phyloP scores from a whole-genome alignment of 2,888 invertebrate species.

The Argyresthia goedartella region DNA sequence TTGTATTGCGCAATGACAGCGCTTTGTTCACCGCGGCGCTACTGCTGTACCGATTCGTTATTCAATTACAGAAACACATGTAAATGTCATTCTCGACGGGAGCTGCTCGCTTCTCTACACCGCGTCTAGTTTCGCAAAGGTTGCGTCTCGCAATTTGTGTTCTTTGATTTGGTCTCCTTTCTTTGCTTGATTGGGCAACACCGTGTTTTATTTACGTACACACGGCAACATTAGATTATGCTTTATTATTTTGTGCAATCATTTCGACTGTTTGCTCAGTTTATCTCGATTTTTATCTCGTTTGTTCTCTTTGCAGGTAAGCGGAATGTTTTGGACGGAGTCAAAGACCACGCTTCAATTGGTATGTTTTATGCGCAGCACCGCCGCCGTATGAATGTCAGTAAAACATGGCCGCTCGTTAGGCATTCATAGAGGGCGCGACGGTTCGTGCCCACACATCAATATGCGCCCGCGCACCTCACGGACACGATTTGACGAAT shows the following conservation, averaged over 20 bases:
- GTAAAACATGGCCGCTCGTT: constrained; percentile 40
- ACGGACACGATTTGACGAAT: constrained; percentile 53
- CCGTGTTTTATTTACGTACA: constrained; percentile 21
- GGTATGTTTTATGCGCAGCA: constrained; percentile 7
- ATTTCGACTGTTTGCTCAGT: background rate
- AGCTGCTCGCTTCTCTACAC: background rate
- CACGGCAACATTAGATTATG: constrained; percentile 15
- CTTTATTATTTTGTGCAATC: background rate
- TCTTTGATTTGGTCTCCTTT: constrained; percentile 18
- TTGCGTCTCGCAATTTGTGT: constrained; percentile 12
- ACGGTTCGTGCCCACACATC: constrained; percentile 42
- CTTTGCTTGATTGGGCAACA: constrained; percentile 25
- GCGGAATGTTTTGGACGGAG: constrained; percentile 20
- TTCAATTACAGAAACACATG: constrained; percentile 55
- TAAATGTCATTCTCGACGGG: constrained; percentile 37
- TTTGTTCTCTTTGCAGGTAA: constrained; percentile 7
- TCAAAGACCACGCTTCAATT: constrained; percentile 1
- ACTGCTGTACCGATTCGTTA: constrained; percentile 41
- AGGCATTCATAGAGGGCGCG: constrained; percentile 39
- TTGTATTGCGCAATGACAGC: constrained; percentile 13
- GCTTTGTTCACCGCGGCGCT: background rate
- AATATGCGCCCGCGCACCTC: constrained; percentile 61
- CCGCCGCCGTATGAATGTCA: constrained; percentile 32
- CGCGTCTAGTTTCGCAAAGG: constrained; percentile 24
- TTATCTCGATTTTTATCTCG: background rate